These are phyloP conservation scores for Danio choprae DNA, from an alignment of 2,797 vertebrate species.

Conservation along the genomic window DNA sequence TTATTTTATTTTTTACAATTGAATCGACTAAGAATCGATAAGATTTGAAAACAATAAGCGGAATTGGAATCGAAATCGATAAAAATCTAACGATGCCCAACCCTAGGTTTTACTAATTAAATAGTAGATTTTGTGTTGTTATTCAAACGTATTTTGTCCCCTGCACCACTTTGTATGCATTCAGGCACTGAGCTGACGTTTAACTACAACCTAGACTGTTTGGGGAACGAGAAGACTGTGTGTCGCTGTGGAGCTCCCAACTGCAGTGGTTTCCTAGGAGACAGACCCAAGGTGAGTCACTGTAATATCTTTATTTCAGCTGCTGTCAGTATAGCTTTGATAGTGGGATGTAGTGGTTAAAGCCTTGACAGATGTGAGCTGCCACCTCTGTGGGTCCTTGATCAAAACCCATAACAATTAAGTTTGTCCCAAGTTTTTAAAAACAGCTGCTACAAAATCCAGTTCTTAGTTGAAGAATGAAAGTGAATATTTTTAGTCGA, in stretches of 20 bases:
- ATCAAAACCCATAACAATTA: not conserved
- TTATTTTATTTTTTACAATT: too few relatives aligned
- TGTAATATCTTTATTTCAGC: slow-evolving; percentile 31
- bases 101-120: too few relatives aligned
- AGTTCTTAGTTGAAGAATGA: not conserved
- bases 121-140: too few relatives aligned
- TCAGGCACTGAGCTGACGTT: slow-evolving; percentile 95
- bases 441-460: not conserved
- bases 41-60: too few relatives aligned
- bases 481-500: not conserved
- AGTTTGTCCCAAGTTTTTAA: slow-evolving; percentile 26
- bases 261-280: slow-evolving; percentile 97
- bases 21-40: too few relatives aligned
- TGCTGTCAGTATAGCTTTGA: not conserved
- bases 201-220: slow-evolving; percentile 97
- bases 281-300: slow-evolving; percentile 89
- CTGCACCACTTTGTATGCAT: not conserved
- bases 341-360: not conserved
- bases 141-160: too few relatives aligned
- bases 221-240: slow-evolving; percentile 96
- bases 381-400: not conserved
- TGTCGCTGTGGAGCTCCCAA: slow-evolving; percentile 96
- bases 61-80: too few relatives aligned
- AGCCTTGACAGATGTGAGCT: not conserved
- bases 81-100: too few relatives aligned